Evolutionary conservation across 2,797 vertebrate species (phyloP).

Genomic region (Vespertilio murinus): DNA sequence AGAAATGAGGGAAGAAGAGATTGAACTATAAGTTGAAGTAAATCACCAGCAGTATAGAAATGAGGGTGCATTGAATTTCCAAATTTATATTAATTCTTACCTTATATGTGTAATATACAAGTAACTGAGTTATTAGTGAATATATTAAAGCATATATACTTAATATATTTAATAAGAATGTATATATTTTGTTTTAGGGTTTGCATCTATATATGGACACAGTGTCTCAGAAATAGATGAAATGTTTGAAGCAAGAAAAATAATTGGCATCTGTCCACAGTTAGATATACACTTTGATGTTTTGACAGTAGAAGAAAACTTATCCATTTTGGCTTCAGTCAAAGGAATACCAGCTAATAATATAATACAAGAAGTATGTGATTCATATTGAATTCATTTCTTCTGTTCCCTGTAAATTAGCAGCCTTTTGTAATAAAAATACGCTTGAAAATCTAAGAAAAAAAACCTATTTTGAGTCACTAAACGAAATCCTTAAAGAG

Average conservation of each 20-base stretch:
- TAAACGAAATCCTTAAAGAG: background rate
- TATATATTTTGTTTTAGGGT: slow-evolving; percentile 82
- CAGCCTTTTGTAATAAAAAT: slow-evolving; percentile 14
- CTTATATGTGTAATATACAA: background rate
- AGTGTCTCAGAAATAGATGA: slow-evolving; percentile 93
- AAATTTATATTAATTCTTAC: background rate
- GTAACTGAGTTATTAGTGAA: slow-evolving; percentile 11
- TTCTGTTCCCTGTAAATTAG: slow-evolving; percentile 26
- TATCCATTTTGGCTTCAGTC: slow-evolving; percentile 94
- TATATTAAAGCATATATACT: background rate
- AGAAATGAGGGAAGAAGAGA: background rate
- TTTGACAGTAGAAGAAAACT: slow-evolving; percentile 95
- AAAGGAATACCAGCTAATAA: slow-evolving; percentile 92
- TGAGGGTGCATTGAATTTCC: background rate
- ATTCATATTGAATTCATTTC: background rate
- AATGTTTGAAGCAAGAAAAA: slow-evolving; percentile 92
- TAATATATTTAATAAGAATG: slow-evolving; percentile 38
- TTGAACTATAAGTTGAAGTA: background rate
- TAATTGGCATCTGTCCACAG: slow-evolving; percentile 96
- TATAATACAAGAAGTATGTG: slow-evolving; percentile 89
- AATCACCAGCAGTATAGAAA: background rate
- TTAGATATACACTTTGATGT: slow-evolving; percentile 97
- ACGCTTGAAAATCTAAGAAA: slow-evolving; percentile 25
- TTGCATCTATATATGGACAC: slow-evolving; percentile 92
- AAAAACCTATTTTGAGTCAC: background rate